Base-by-base conservation (phyloP, 2,888 invertebrate species). In the Dasysyrphus tricinctus region DNA sequence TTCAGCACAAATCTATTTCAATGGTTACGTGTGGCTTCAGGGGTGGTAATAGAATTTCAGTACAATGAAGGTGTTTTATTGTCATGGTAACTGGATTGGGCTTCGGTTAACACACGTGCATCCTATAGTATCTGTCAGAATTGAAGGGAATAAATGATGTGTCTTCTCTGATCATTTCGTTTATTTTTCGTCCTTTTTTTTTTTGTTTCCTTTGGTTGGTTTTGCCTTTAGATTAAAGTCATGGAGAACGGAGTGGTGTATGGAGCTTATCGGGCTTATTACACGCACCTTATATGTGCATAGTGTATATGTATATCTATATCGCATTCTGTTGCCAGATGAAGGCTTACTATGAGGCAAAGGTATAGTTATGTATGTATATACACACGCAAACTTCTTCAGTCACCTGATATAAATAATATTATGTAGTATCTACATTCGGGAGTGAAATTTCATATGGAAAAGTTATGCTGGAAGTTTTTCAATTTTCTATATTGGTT, bases 61-160 rank as follows among this genome's bases (percentile, higher is more conserved):
- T 82, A 82, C 70, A 73, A 78, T 72, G 82, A 86, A 86, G 86
- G 86, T 86, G 86, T 86, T 86, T 86, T 86, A 86, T 86, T 86
- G 86, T 86, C 86, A 86, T 82, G 74, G 86, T 86, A 82, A 86
- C 86, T 82, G 82, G 86, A 86, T 86, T 79, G 86, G 81, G 86
- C 82, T 86, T 82, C 82, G 86, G 86, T 82, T 86, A 86, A 82
- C 86, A 86, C 86, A 86, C 86, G 86, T 86, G 82, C 82, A 86
- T 82, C 74, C 59, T 70, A 69, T 69, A 51, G 82, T 75, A 82
- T 82, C 82, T 81, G 82, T 86, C 86, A 86, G 82, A 82, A 86
- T 86, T 86, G 86, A 86, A 86, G 82, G 86, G 82, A 86, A 86
- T 86, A 86, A 86, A 86, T 86, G 86, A 86, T 86, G 86, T 86